Conservation (phyloP, 2,797 vertebrate species). For the Takifugu rubripes region DNA sequence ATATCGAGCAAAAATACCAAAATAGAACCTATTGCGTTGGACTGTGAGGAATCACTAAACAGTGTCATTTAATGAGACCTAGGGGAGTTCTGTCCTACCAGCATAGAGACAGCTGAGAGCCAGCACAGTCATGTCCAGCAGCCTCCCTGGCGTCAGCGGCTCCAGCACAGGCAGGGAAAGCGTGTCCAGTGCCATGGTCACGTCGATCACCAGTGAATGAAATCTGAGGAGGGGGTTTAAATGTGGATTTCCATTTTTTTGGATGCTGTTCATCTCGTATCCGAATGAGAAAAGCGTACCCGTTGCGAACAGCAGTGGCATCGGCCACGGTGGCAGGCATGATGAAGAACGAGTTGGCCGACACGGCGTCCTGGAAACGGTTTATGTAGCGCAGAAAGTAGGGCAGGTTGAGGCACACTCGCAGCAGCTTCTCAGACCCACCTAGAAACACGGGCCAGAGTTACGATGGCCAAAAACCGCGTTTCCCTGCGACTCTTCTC, state of each 20-base stretch:
- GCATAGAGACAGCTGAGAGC: constrained; percentile 98
- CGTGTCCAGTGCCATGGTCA: constrained; percentile 98
- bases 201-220: constrained; percentile 96
- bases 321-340: constrained; percentile 98
- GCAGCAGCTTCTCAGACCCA: constrained; percentile 94
- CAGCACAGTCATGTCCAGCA: constrained; percentile 95
- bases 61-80: not conserved
- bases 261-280: not conserved
- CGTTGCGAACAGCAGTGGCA: constrained; percentile 96
- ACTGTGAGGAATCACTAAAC: not conserved
- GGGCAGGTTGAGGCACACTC: constrained; percentile 96
- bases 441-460: constrained; percentile 67
- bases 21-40: no score
- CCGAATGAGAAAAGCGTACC: constrained; percentile 69
- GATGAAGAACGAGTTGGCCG: constrained; percentile 98
- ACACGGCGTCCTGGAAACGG: constrained; percentile 96
- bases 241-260: no score
- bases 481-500: no score
- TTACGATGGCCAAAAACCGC: not conserved
- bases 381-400: constrained; percentile 99
- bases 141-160: constrained; percentile 89
- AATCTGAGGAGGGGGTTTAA: constrained; percentile 75
- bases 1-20: no score
- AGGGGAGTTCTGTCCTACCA: constrained; percentile 70
- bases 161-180: constrained; percentile 95